Evolutionary conservation across 2,797 vertebrate species (phyloP).

Genomic region (Sebastes minor): DNA sequence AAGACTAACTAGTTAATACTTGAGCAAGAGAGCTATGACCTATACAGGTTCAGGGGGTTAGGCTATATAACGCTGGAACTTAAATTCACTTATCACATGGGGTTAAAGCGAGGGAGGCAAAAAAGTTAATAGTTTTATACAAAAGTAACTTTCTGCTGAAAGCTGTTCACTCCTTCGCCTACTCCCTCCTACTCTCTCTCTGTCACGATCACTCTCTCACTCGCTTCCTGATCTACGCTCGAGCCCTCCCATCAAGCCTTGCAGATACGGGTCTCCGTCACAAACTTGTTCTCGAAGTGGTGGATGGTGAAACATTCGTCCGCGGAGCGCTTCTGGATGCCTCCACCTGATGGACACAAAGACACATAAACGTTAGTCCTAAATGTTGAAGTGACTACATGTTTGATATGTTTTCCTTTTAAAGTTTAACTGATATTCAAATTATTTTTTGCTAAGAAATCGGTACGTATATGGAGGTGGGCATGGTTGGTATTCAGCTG

Average conservation of each 20-base stretch:
- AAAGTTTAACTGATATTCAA: neutral
- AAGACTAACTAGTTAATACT: constrained; percentile 49
- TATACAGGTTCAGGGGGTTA: constrained; percentile 5
- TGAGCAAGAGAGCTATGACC: constrained; percentile 38
- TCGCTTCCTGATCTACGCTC: neutral
- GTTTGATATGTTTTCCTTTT: neutral
- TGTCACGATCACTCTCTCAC: neutral
- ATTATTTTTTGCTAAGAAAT: neutral
- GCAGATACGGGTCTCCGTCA: constrained; percentile 93
- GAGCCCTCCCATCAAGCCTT: constrained; percentile 79
- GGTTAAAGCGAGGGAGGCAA: constrained; percentile 65
- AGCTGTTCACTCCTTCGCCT: constrained; percentile 34
- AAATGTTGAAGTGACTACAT: neutral
- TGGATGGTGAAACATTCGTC: constrained; percentile 90
- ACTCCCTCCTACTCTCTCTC: neutral
- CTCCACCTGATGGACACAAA: constrained; percentile 65
- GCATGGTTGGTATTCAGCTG: no score
- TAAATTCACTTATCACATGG: constrained; percentile 67
- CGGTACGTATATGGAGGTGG: no score
- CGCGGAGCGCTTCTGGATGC: constrained; percentile 90
- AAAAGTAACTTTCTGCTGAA: constrained; percentile 70
- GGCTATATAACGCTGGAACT: constrained; percentile 52
- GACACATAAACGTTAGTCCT: neutral
- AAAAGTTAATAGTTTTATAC: constrained; percentile 64
- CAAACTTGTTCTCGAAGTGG: constrained; percentile 94